A percentile compares a stretch with the other conserved stretches of the same genome.
phyloP scores from a whole-genome alignment of 1,140 invertebrate species.

The Panagrolaimus sp. region DNA sequence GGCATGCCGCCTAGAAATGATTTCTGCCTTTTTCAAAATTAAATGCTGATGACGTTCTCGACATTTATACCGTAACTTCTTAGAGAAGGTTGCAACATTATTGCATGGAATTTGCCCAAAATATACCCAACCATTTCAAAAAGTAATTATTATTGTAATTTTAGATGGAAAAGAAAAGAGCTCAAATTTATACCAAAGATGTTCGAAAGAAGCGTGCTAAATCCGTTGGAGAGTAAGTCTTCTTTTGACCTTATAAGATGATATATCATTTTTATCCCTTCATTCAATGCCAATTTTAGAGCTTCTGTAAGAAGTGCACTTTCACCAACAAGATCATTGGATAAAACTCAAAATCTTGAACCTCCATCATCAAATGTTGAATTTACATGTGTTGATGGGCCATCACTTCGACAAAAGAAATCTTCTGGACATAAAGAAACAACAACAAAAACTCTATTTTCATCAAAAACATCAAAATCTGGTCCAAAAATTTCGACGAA shows the following conservation, averaged over 20 bases:
- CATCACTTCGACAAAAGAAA: not conserved
- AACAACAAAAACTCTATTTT: not conserved
- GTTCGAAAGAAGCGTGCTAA: constrained; percentile 4
- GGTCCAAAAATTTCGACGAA: not conserved
- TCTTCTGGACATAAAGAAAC: not conserved
- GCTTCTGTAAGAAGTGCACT: not conserved
- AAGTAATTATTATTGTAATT: too few species aligned
- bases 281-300: not conserved
- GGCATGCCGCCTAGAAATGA: too few species aligned
- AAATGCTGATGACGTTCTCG: too few species aligned
- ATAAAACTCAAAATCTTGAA: not conserved
- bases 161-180: not conserved
- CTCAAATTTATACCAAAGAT: constrained; percentile 11
- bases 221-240: not conserved
- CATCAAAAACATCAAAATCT: not conserved
- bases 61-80: too few species aligned
- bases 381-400: not conserved
- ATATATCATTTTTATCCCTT: not conserved
- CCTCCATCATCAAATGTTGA: not conserved
- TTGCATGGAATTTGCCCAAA: too few species aligned
- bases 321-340: not conserved
- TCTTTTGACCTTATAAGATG: not conserved
- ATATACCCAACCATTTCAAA: too few species aligned
- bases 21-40: too few species aligned
- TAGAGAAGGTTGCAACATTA: too few species aligned